These are phyloP conservation scores for Chrosomus eos DNA, from an alignment of 2,797 vertebrate genomes.

Conservation along the genomic window DNA sequence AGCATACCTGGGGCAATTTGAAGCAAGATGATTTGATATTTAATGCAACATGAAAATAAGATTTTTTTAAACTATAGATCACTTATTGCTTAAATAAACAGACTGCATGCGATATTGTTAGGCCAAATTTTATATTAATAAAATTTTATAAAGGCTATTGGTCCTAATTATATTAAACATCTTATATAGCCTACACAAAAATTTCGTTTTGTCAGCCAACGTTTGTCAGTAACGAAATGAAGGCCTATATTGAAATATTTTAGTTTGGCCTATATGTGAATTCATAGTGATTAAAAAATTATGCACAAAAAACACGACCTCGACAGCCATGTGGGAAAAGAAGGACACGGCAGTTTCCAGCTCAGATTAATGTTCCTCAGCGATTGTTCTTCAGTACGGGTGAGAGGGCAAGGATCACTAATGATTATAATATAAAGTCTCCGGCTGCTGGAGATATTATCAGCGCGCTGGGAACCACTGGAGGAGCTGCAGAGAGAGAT, in stretches of 20 bases:
- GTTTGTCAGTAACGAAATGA: background rate
- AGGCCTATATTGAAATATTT: background rate
- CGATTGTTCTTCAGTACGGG: slow-evolving; percentile 64
- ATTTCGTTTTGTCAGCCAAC: background rate
- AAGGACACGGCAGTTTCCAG: slow-evolving; percentile 53
- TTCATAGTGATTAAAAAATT: slow-evolving; percentile 30
- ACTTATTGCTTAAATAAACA: background rate
- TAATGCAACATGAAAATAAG: background rate
- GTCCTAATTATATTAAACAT: background rate
- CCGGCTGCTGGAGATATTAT: slow-evolving; percentile 71
- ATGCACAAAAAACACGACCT: background rate
- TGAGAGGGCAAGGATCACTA: slow-evolving; percentile 73
- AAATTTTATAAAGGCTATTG: background rate
- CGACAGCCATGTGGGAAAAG: slow-evolving; percentile 46
- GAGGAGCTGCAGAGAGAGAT: slow-evolving; percentile 64
- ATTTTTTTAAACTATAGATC: background rate
- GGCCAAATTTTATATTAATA: background rate
- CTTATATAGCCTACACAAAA: background rate
- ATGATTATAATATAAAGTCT: slow-evolving; percentile 71
- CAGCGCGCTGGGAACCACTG: slow-evolving; percentile 63
- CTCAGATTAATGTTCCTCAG: slow-evolving; percentile 65
- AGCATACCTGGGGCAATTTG: background rate
- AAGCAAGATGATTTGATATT: background rate
- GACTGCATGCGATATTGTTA: background rate
- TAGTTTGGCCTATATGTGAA: background rate